Evolutionary conservation across 2,113 vertebrate species (phyloP), one percentile per base, ranked within the genome.

Genomic region (Atlantisia rogersi): DNA sequence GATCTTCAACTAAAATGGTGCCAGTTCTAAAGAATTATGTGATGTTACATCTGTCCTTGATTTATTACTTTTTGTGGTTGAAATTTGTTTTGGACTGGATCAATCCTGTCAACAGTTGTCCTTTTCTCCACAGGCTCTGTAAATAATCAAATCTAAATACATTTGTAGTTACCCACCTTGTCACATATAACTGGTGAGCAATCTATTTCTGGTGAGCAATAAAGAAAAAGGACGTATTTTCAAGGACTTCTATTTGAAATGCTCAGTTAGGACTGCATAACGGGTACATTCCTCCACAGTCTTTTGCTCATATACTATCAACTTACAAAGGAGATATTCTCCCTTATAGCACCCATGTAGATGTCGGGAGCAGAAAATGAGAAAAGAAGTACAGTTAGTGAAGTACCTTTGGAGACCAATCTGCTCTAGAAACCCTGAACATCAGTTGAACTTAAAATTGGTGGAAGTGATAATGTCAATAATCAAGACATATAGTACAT

Each of bases 111-210:
- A 86, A 81, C 52, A 4, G 3, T 78, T 87, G 37, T 95, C 59
- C 9, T 87, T 7, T 89, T 89, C n/a, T 95, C 83, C 71, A 90
- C 64, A 83, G 48, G 25, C 5, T 83, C 26, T 1, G 4, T 71
- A 88, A 94, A 75, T 82, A 90, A 95, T 95, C 46, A 93, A 86
- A 96, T 95, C 80, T 95, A 92, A 96, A 92, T 91, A 92, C n/a
- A 82, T 94, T 94, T 91, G 28, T 92, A 90, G 52, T 86, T 91
- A 82, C 56, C 25, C 9, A 86, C 42, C 80, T 85, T 93, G 82
- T 89, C 62, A 53, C 53, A 83, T 94, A 76, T 29, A 71, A 44
- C 52, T 84, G 35, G 40, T 82, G 28, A 92, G 22, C 69, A 91
- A 91, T 95, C 58, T 75, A 69, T 86, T 95, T 86, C 40, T 84